Percentiles rank a stretch among this genome's conserved stretches.
Conservation (phyloP, 2,113 vertebrate species). For the Phasianus colchicus region DNA sequence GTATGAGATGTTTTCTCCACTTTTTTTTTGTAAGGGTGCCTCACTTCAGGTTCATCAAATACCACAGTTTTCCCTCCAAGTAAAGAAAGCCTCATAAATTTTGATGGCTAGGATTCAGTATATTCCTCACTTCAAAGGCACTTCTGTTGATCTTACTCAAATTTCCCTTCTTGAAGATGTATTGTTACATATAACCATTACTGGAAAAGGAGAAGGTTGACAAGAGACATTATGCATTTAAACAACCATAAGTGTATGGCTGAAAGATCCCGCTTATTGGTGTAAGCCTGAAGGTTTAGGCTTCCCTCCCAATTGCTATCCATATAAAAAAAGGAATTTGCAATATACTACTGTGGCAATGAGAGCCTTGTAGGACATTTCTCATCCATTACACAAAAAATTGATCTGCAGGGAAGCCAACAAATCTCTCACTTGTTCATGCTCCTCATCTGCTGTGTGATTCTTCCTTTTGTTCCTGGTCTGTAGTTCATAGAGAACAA, state of each 20-base stretch:
- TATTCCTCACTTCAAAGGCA: slow-evolving; percentile 4
- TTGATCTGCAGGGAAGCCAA: neutral
- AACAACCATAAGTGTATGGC: neutral
- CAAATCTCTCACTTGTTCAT: neutral
- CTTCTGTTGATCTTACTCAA: neutral
- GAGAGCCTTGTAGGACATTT: neutral
- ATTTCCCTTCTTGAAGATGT: neutral
- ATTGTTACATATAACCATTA: neutral
- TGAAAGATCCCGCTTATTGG: neutral
- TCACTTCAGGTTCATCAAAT: neutral
- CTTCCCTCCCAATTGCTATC: neutral
- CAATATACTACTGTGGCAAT: neutral
- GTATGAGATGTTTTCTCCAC: neutral
- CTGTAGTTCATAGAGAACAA: neutral
- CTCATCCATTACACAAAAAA: neutral
- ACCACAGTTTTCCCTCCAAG: neutral
- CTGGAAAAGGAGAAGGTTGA: neutral
- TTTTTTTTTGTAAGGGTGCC: neutral
- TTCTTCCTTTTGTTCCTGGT: neutral
- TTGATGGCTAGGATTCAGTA: neutral
- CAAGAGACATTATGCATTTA: neutral
- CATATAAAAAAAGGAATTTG: neutral
- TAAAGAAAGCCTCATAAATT: neutral
- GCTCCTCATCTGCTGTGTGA: neutral
- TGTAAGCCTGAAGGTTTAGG: neutral